phyloP scores from a whole-genome alignment of 1,140 invertebrate species.

The Temnothorax longispinosus region DNA sequence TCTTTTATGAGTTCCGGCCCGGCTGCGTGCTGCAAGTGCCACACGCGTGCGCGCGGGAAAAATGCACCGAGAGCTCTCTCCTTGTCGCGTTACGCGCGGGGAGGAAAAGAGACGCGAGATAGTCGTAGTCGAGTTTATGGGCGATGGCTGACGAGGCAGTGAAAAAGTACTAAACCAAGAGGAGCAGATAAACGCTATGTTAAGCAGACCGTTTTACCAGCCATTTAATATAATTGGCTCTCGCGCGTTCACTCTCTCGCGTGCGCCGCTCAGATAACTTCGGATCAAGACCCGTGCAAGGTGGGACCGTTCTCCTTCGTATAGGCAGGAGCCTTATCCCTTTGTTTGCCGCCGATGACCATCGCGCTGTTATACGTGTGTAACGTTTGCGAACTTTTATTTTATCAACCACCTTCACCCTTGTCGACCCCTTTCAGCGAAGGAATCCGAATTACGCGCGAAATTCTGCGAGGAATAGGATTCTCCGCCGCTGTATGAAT shows the following conservation, averaged over 20 bases:
- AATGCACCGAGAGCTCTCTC: conserved; percentile 60
- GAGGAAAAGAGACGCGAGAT: conserved; percentile 54
- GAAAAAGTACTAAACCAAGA: conserved; percentile 86
- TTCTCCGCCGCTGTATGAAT: background rate
- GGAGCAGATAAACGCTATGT: conserved; percentile 86
- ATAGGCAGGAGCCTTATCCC: background rate
- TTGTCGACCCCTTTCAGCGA: background rate
- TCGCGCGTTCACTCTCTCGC: conserved; percentile 57
- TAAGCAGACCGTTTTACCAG: conserved; percentile 85
- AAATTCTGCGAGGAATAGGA: background rate
- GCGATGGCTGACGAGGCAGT: conserved; percentile 85
- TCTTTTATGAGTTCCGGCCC: conserved; percentile 64
- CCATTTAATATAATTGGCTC: conserved; percentile 85
- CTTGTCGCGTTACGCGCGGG: background rate
- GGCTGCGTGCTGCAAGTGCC: conserved; percentile 8
- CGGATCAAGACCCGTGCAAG: conserved; percentile 68
- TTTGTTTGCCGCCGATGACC: conserved; percentile 26
- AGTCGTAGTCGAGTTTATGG: conserved; percentile 82
- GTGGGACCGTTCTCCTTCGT: conserved; percentile 50
- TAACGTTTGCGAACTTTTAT: conserved; percentile 39
- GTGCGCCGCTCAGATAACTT: conserved; percentile 73
- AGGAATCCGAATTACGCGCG: background rate
- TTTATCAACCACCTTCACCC: background rate
- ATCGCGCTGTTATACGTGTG: background rate
- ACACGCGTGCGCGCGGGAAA: conserved; percentile 56